These are phyloP conservation scores for Parapsyche elsis DNA, from an alignment of 1,140 invertebrate species.

Conservation along the genomic window DNA sequence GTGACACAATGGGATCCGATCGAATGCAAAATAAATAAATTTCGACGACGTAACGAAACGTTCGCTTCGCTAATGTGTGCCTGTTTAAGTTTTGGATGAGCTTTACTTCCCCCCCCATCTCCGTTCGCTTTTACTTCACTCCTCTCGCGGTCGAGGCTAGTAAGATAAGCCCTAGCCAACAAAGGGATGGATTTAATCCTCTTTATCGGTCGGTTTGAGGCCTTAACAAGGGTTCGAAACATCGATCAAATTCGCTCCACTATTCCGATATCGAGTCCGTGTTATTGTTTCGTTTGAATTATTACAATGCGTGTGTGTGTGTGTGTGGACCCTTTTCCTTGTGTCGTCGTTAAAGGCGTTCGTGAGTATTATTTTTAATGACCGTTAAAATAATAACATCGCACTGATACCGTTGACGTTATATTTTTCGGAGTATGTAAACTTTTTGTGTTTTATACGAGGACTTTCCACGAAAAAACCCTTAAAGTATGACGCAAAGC, in stretches of 20 bases:
- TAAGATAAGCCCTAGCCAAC: constrained; percentile 32
- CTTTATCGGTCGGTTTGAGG: constrained; percentile 34
- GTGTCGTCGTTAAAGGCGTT: no score
- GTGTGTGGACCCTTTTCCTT: no score
- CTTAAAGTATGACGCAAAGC: no score
- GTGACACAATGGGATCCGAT: no score
- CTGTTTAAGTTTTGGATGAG: constrained; percentile 31
- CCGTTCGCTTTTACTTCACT: not conserved
- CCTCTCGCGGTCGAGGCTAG: not conserved
- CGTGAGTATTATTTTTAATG: no score
- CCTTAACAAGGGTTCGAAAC: constrained; percentile 35
- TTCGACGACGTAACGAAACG: no score
- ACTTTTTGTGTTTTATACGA: no score
- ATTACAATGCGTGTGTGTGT: not conserved
- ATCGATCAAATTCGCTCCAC: constrained; percentile 37
- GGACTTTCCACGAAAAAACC: no score
- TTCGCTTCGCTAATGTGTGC: not conserved
- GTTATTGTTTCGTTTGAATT: constrained; percentile 16
- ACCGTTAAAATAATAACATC: no score
- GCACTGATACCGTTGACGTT: no score
- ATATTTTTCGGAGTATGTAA: no score
- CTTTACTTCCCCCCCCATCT: not conserved
- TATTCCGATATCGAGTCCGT: constrained; percentile 6
- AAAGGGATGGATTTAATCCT: constrained; percentile 41
- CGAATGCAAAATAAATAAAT: no score